Evolutionary conservation across 2,888 invertebrate genomes (phyloP).

Genomic region (Endotricha flammealis): DNA sequence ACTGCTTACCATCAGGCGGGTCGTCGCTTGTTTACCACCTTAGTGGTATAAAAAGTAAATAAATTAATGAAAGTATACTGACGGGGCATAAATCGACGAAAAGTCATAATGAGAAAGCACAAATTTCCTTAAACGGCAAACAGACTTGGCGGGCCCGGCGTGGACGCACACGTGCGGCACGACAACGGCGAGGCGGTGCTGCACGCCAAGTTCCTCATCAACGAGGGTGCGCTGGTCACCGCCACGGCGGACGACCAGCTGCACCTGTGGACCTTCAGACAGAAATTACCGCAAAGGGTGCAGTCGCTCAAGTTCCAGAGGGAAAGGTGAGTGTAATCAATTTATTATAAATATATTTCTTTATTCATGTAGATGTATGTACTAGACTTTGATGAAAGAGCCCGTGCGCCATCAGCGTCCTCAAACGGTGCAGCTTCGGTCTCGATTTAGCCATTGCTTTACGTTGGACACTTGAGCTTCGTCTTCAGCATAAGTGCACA

Average conservation of each 20-base stretch:
- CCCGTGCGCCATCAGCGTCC: too few relatives aligned
- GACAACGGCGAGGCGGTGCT: conserved; percentile 88
- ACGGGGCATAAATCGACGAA: too few relatives aligned
- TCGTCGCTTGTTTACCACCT: too few relatives aligned
- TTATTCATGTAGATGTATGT: neutral
- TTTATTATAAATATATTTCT: neutral
- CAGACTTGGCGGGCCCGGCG: conserved; percentile 97
- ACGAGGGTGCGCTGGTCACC: conserved; percentile 97
- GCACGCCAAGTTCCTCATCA: conserved; percentile 95
- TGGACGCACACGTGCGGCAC: conserved; percentile 96
- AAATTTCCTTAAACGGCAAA: conserved; percentile 39
- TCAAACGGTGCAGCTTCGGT: too few relatives aligned
- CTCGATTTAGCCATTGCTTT: too few relatives aligned
- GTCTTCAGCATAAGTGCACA: too few relatives aligned
- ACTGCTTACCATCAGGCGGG: too few relatives aligned
- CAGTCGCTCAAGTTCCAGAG: conserved; percentile 98
- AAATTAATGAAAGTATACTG: too few relatives aligned
- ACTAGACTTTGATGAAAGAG: too few relatives aligned
- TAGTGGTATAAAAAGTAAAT: too few relatives aligned
- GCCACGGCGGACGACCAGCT: conserved; percentile 97
- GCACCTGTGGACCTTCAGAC: conserved; percentile 98
- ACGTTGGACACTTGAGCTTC: too few relatives aligned
- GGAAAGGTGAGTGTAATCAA: conserved; percentile 90
- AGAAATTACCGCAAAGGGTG: conserved; percentile 95
- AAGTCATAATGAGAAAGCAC: too few relatives aligned